Evolutionary conservation across 2,888 invertebrate genomes (phyloP).

Genomic region (Altica lythri): DNA sequence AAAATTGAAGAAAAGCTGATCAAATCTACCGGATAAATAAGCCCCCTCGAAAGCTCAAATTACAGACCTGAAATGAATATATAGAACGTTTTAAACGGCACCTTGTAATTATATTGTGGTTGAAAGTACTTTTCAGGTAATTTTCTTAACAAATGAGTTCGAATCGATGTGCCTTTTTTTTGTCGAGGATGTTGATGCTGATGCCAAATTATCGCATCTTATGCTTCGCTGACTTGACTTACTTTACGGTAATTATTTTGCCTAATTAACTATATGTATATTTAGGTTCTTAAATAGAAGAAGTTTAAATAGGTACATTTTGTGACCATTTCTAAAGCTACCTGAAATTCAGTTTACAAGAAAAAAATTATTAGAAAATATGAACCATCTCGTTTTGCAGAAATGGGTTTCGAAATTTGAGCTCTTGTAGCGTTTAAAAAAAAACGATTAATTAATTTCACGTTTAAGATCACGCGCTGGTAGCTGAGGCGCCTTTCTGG

Average conservation of each 20-base stretch:
- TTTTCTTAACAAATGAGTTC: constrained; percentile 38
- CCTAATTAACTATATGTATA: no score
- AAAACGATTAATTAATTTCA: no score
- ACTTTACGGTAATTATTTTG: constrained; percentile 4
- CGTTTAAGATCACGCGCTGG: no score
- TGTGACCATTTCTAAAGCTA: not conserved
- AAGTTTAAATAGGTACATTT: no score
- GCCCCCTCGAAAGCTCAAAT: constrained; percentile 45
- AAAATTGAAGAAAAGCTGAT: constrained; percentile 57
- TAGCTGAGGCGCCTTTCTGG: no score
- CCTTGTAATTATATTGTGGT: constrained; percentile 46
- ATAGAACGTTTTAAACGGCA: constrained; percentile 43
- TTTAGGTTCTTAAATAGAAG: no score
- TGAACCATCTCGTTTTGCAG: no score
- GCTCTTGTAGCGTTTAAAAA: no score
- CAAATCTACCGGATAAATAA: constrained; percentile 56
- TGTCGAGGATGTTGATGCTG: constrained; percentile 4
- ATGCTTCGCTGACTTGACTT: constrained; percentile 1
- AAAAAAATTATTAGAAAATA: no score
- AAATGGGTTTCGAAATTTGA: no score
- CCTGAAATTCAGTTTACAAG: no score
- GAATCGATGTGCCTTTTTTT: constrained; percentile 32
- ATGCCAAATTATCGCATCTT: constrained; percentile 21
- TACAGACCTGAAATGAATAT: constrained; percentile 47
- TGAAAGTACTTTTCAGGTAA: constrained; percentile 41